phyloP scores from a whole-genome alignment of 1,140 invertebrate species.

The Ditylenchus dipsaci region DNA sequence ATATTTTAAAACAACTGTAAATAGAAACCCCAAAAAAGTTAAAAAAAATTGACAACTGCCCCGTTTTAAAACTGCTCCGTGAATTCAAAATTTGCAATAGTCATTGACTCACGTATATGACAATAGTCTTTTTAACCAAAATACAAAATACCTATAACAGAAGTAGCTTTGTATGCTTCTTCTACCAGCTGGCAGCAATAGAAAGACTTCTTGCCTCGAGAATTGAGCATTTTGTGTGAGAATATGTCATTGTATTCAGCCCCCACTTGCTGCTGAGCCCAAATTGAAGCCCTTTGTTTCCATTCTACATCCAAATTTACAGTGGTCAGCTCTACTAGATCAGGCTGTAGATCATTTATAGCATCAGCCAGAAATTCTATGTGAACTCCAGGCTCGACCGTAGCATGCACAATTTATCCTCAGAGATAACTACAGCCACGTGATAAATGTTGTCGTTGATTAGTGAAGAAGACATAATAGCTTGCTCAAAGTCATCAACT shows the following conservation, averaged over 20 bases:
- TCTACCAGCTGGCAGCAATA: conserved; percentile 7
- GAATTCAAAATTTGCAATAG: too few species aligned
- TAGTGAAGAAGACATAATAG: conserved; percentile 4
- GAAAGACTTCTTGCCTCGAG: conserved; percentile 6
- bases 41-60: too few species aligned
- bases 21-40: too few species aligned
- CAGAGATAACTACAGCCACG: background rate
- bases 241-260: conserved; percentile 43
- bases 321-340: background rate
- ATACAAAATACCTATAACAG: background rate
- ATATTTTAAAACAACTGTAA: too few species aligned
- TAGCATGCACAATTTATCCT: background rate
- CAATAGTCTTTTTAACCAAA: too few species aligned
- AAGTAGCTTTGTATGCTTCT: conserved; percentile 15
- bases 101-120: too few species aligned
- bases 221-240: conserved; percentile 51
- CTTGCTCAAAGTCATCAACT: background rate
- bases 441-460: conserved; percentile 2
- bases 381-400: background rate
- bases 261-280: background rate
- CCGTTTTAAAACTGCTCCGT: too few species aligned
- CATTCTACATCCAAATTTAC: conserved; percentile 1
- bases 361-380: background rate
- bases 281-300: background rate
- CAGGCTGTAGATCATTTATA: background rate